A percentile compares a stretch with the other conserved stretches of the same genome.
phyloP scores from a whole-genome alignment of 2,888 invertebrate species.

The Herminia tarsipennalis region DNA sequence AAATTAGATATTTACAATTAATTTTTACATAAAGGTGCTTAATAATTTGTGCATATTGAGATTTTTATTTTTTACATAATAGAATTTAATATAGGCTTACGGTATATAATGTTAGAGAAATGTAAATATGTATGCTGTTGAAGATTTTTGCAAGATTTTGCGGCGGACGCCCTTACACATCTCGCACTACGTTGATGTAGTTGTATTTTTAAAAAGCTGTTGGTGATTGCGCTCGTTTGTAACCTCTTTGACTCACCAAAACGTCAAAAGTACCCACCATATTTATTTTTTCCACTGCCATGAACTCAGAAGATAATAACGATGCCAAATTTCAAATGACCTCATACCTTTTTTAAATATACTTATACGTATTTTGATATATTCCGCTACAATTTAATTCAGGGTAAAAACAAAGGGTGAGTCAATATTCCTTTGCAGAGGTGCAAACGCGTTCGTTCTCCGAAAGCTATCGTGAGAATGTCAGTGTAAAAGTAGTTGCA shows the following conservation, averaged over 20 bases:
- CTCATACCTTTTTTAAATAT: no score
- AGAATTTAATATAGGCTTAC: slow-evolving; percentile 39
- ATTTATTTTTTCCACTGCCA: no score
- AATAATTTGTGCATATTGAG: slow-evolving; percentile 52
- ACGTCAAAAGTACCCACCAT: no score
- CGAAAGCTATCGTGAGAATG: neutral
- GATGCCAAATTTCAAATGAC: no score
- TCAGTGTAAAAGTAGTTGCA: no score
- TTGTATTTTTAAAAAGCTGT: neutral
- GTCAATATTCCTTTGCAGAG: no score
- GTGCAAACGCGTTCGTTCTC: neutral
- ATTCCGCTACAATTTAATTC: no score
- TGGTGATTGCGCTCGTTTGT: no score
- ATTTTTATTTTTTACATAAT: slow-evolving; percentile 58
- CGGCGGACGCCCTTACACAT: slow-evolving; percentile 21
- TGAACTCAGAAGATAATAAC: no score
- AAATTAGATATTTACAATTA: slow-evolving; percentile 34
- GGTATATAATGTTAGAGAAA: slow-evolving; percentile 33
- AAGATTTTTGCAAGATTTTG: slow-evolving; percentile 29
- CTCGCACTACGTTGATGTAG: slow-evolving; percentile 34
- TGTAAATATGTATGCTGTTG: slow-evolving; percentile 48
- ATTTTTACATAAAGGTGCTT: slow-evolving; percentile 60
- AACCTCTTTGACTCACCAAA: no score
- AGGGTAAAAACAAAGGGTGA: no score
- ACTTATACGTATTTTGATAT: no score